Percentiles rank a stretch among this genome's conserved stretches.
Evolutionary conservation across 2,113 vertebrate species (phyloP).

Genomic region (Kryptolebias marmoratus): DNA sequence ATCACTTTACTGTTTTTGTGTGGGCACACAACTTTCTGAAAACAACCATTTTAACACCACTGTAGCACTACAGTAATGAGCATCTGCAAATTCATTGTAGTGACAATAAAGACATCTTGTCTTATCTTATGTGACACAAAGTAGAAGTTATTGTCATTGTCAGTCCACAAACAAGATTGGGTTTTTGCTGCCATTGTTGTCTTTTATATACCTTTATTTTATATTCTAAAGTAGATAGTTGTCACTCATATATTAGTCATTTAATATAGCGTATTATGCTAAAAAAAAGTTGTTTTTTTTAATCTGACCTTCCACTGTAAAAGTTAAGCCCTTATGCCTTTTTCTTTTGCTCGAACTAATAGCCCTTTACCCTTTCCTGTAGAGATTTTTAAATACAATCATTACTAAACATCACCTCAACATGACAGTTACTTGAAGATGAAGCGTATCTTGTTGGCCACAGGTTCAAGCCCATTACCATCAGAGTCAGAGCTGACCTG

Average conservation of each 20-base stretch:
- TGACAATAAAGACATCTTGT: too few relatives aligned
- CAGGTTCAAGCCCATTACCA: conserved; percentile 60
- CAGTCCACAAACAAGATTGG: too few relatives aligned
- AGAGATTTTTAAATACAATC: conserved; percentile 57
- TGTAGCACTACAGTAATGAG: too few relatives aligned
- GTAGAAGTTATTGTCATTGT: too few relatives aligned
- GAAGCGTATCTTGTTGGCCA: conserved; percentile 64
- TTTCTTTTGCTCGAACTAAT: conserved; percentile 74
- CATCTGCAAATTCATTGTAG: too few relatives aligned
- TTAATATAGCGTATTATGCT: conserved; percentile 59
- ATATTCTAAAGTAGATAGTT: neutral
- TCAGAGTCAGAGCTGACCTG: conserved; percentile 64
- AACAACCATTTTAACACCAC: too few relatives aligned
- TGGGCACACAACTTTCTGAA: too few relatives aligned
- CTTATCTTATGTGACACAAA: too few relatives aligned
- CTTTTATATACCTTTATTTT: too few relatives aligned
- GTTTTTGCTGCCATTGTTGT: too few relatives aligned
- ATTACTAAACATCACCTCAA: conserved; percentile 71
- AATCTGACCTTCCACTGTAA: conserved; percentile 60
- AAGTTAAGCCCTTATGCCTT: conserved; percentile 64
- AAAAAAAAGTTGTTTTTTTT: conserved; percentile 61
- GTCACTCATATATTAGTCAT: neutral
- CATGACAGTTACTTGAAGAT: conserved; percentile 43
- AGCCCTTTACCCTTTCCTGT: conserved; percentile 37
- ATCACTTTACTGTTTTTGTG: too few relatives aligned